Base-by-base conservation (phyloP, 2,113 vertebrate species). In the Cavia porcellus region DNA sequence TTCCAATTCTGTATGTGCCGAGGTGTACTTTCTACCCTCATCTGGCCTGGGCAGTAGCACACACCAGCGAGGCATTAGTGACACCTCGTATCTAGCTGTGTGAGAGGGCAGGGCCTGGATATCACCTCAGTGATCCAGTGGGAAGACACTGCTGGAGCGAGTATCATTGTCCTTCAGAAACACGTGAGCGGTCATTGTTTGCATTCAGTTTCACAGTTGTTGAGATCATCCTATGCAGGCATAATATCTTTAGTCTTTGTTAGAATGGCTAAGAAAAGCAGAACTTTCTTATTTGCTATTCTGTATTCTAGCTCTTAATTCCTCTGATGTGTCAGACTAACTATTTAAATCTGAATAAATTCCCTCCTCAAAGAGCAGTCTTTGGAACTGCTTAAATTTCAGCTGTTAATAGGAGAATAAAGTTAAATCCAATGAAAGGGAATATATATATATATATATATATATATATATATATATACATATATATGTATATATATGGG, bases 281-380 rank as follows among this genome's bases (percentile, higher is more conserved):
- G 15, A 11, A 38, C 42, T n/a, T 87, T 85, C 45, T 11, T 84
- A 14, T 45, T 61, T n/a, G 61, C 52, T 74, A 25, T 11, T 55
- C 32, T 68, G 20, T 5, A 89, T 82, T 94, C 20, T 47, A 90
- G 70, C 24, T 68, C 20, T 38, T 77, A 68, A 74, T 79, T 55
- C n/a, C 38, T 57, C 25, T 72, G 30, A 66, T 83, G 22, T 17
- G 0, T 59, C 8, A 90, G 7, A 75, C 8, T 75, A 50, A 61
- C 91, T 70, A 50, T 79, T 89, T 62, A 95, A 94, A 93, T 79
- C 24, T 22, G 15, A 75, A 77, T 62, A 89, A 86, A 70, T 55
- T 64, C 17, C 6, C 59, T 45, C 47, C 91, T 70, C 7, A 62
- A 88, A 90, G 19, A 66, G 5, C 4, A 66, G 24, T 57, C 74